Percentiles rank a stretch among this genome's conserved stretches.
Evolutionary conservation across 2,113 vertebrate genomes (phyloP).

Genomic region (Bujurquina vittata): DNA sequence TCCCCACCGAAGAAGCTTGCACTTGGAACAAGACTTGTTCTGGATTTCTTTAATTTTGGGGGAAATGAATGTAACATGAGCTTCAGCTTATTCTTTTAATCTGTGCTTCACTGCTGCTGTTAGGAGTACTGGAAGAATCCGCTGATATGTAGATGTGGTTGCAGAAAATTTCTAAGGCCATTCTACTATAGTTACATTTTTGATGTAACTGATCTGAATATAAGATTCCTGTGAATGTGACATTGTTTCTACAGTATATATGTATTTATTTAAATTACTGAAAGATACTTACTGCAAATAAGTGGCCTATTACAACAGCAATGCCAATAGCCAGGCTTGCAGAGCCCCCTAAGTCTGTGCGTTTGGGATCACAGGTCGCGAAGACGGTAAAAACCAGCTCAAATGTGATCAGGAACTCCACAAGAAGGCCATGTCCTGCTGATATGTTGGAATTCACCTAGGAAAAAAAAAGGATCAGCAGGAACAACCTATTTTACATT

Average conservation of each 20-base stretch:
- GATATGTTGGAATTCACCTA: conserved; percentile 88
- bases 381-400: conserved; percentile 97
- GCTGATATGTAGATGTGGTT: background rate
- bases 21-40: background rate
- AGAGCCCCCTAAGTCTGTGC: conserved; percentile 90
- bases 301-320: conserved; percentile 92
- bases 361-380: conserved; percentile 94
- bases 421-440: conserved; percentile 88
- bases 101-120: background rate
- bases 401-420: conserved; percentile 96
- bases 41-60: background rate
- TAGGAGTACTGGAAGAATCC: background rate
- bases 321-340: conserved; percentile 91
- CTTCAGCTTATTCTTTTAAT: conserved; percentile 2
- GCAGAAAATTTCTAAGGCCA: background rate
- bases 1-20: background rate
- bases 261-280: background rate
- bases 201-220: background rate
- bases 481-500: background rate
- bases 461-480: conserved; percentile 1
- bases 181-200: background rate
- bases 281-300: conserved; percentile 91
- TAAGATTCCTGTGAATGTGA: background rate
- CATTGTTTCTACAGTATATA: background rate
- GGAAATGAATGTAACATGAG: background rate